Evolutionary conservation across 2,888 invertebrate genomes (phyloP).

Genomic region (Noctua pronuba): DNA sequence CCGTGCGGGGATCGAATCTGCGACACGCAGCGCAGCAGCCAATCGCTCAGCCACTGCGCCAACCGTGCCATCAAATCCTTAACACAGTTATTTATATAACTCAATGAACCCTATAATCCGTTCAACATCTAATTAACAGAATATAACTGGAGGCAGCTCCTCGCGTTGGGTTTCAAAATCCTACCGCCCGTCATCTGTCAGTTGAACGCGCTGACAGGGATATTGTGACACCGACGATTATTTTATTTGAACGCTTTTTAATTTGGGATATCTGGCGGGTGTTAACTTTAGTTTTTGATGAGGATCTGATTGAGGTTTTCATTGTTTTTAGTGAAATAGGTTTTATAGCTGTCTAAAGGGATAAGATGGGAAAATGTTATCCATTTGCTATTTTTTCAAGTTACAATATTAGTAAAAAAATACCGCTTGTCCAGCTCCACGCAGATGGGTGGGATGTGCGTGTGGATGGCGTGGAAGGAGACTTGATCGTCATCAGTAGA

Average conservation of each 20-base stretch:
- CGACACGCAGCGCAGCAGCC: too few species aligned
- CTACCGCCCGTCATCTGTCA: conserved; percentile 73
- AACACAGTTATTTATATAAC: conserved; percentile 35
- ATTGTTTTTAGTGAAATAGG: conserved; percentile 6
- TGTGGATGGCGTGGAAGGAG: too few species aligned
- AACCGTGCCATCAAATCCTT: too few species aligned
- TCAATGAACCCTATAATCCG: conserved; percentile 52
- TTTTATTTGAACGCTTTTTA: conserved; percentile 69
- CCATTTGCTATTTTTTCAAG: background rate
- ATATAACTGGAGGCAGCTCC: conserved; percentile 74
- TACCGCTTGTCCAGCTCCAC: too few species aligned
- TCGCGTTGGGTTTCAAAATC: conserved; percentile 78
- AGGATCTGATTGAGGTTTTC: conserved; percentile 17
- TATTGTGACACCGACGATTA: conserved; percentile 88
- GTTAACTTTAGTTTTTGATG: conserved; percentile 26
- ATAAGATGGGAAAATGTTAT: background rate
- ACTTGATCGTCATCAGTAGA: too few species aligned
- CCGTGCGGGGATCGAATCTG: too few species aligned
- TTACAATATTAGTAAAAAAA: background rate
- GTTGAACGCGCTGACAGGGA: conserved; percentile 81
- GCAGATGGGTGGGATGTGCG: too few species aligned
- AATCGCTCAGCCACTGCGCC: too few species aligned
- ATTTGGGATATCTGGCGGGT: conserved; percentile 68
- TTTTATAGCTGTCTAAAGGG: background rate
- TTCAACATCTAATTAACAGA: conserved; percentile 77